phyloP scores from a whole-genome alignment of 2,888 invertebrate species.

The Tineola bisselliella region DNA sequence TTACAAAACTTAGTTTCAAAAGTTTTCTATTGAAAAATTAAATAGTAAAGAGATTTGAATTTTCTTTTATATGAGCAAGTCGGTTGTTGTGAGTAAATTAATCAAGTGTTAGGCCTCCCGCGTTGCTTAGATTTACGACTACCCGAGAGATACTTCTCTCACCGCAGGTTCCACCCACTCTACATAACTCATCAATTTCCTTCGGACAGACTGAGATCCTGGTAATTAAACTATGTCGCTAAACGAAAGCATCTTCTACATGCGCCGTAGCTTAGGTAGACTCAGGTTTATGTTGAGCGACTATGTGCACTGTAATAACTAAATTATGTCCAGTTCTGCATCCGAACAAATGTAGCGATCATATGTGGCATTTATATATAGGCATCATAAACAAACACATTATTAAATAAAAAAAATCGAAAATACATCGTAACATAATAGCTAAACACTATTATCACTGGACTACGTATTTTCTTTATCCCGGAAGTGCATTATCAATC shows the following conservation, averaged over 20 bases:
- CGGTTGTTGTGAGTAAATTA: slow-evolving; percentile 44
- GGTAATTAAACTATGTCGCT: slow-evolving; percentile 60
- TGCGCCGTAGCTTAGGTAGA: background rate
- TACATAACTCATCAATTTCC: slow-evolving; percentile 56
- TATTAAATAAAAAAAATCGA: background rate
- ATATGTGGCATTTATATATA: too few relatives aligned
- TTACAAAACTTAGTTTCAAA: too few relatives aligned
- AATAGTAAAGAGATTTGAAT: background rate
- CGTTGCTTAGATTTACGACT: slow-evolving; percentile 53
- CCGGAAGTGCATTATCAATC: slow-evolving; percentile 8
- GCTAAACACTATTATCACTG: background rate
- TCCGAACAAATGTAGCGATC: too few relatives aligned
- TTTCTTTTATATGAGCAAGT: slow-evolving; percentile 39
- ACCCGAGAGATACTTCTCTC: slow-evolving; percentile 23
- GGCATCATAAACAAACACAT: too few relatives aligned
- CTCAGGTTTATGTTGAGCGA: background rate
- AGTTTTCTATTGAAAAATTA: too few relatives aligned
- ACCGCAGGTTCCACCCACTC: slow-evolving; percentile 18
- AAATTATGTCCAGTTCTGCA: background rate
- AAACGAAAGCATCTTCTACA: slow-evolving; percentile 34
- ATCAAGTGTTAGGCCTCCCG: slow-evolving; percentile 42
- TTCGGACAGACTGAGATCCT: slow-evolving; percentile 49
- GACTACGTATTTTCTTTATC: background rate
- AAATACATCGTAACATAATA: background rate
- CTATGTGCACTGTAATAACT: background rate